Evolutionary conservation across 2,113 vertebrate species (phyloP), one percentile per base, ranked within the genome.

Genomic region (Choloepus hoffmanni): DNA sequence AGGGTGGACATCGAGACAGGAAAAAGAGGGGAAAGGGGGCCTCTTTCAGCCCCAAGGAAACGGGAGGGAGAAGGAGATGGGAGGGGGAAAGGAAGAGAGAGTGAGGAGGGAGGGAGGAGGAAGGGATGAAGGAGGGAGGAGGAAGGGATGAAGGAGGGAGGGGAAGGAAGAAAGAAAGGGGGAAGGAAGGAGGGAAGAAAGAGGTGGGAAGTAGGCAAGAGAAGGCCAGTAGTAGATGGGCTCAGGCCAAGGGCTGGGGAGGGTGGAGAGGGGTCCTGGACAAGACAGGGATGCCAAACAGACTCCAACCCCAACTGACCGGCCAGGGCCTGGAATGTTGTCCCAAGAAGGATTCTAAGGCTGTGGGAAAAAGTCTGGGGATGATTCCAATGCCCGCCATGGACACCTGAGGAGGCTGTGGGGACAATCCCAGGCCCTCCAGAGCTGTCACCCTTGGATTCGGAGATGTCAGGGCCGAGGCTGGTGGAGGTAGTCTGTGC

Each of bases 251-350:
- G 74, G 43, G 24, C 0, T 0, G 2, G 3, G 14, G 43, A 58
- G 81, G 23, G 53, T 55, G 74, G 26, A 19, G 9, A 53, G 53
- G 9, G 15, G 28, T 70, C 62, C 50, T 36, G 4, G n/a, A 55
- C 1, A 85, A 28, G 19, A 30, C 50, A 48, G 36, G 16, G 36
- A 9, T 26, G 45, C 19, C 26, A 50, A 19, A 78, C 73, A 14
- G 36, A 13, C 68, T 65, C n/a, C 45, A 23, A 5, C 45, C 26
- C 36, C 73, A 72, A 3, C 28, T 13, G 28, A 1, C 50, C 16
- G 19, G 30, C 15, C 2, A 0, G 0, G 8, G 50, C 16, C 60
- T n/a, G 3, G 7, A 13, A 12, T 16, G 23, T 15, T 55, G 13
- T 53, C 60, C 76, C n/a, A 9, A 45, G 55, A 83, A 53, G n/a